These are phyloP conservation scores for Dolichomitus sp. DNA, from an alignment of 2,888 invertebrate genomes.

Conservation along the genomic window DNA sequence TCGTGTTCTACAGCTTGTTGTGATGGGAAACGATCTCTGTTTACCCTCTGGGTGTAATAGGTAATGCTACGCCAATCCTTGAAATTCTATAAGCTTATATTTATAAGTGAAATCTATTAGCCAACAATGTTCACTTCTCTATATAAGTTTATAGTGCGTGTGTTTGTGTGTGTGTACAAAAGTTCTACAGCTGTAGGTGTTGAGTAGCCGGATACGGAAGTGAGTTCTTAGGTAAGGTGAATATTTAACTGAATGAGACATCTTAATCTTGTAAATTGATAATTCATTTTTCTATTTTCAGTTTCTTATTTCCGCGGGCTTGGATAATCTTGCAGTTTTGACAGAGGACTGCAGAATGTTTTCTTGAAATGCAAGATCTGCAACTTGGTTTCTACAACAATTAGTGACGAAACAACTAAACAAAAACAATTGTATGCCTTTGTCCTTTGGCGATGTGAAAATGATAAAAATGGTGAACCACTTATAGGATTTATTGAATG, in stretches of 20 bases:
- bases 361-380: too few species aligned
- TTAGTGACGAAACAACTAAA: too few species aligned
- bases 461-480: too few species aligned
- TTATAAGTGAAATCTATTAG: conserved; percentile 74
- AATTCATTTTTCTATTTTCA: conserved; percentile 1
- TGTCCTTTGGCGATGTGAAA: too few species aligned
- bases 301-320: too few species aligned
- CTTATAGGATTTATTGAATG: too few species aligned
- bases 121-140: conserved; percentile 43
- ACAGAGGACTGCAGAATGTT: too few species aligned
- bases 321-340: too few species aligned
- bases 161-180: not conserved
- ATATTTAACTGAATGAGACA: not conserved
- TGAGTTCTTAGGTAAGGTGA: not conserved
- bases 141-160: conserved; percentile 15
- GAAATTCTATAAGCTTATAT: conserved; percentile 73
- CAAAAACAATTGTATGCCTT: too few species aligned
- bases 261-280: not conserved
- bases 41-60: conserved; percentile 70
- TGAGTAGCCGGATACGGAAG: not conserved
- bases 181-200: not conserved
- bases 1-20: conserved; percentile 53
- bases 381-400: too few species aligned
- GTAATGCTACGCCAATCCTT: conserved; percentile 73
- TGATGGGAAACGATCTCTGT: conserved; percentile 65